These are phyloP conservation scores for Tenthredo distinguenda DNA, from an alignment of 2,888 invertebrate species.

Conservation along the genomic window DNA sequence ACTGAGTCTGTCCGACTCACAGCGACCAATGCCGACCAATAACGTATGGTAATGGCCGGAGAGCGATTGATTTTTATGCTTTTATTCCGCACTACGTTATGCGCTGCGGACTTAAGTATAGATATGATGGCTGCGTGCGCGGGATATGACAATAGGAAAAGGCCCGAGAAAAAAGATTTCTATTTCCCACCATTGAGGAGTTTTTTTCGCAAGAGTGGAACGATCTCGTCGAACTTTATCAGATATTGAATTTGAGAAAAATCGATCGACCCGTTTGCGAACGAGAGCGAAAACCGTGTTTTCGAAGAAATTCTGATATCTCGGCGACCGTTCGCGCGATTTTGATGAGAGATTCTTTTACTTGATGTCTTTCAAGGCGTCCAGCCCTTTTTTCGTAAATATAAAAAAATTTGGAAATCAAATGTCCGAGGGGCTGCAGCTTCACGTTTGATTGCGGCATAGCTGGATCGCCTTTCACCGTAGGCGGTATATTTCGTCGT, in stretches of 20 bases:
- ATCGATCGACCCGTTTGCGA: no score
- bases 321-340: not conserved
- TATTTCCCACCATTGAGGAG: not conserved
- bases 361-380: not conserved
- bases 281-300: not conserved
- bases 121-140: not conserved
- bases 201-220: no score
- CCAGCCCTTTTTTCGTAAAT: not conserved
- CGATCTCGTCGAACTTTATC: no score
- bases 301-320: not conserved
- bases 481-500: not conserved
- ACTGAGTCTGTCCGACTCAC: slow-evolving; percentile 69
- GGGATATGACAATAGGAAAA: not conserved
- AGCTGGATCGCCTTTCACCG: not conserved
- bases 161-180: not conserved
- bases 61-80: slow-evolving; percentile 70
- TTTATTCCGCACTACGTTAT: slow-evolving; percentile 53
- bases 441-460: not conserved
- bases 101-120: not conserved
- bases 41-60: slow-evolving; percentile 75
- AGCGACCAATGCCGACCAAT: slow-evolving; percentile 66
- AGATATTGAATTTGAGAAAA: no score
- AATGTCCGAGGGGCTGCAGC: not conserved
- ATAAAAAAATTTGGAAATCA: not conserved
- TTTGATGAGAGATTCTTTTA: not conserved